Percentiles rank a stretch among this genome's conserved stretches.
phyloP scores from a whole-genome alignment of 2,797 vertebrate species.

The Eremophila alpestris region DNA sequence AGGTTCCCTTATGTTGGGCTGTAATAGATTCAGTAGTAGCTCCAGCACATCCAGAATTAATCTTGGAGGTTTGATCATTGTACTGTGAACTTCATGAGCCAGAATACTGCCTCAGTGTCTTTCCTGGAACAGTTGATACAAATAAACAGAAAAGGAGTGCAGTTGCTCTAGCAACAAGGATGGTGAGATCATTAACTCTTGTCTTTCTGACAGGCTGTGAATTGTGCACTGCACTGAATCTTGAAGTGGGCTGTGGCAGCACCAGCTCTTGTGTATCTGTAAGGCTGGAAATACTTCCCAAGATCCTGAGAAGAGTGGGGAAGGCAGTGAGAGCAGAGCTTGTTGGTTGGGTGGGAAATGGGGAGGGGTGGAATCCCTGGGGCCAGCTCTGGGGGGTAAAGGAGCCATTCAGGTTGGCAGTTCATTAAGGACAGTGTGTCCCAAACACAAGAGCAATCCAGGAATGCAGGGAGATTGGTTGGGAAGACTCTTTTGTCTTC shows the following conservation, averaged over 20 bases:
- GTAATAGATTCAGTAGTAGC: background rate
- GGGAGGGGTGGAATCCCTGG: background rate
- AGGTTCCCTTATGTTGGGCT: background rate
- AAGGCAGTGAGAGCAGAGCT: background rate
- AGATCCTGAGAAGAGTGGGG: background rate
- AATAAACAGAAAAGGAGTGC: constrained; percentile 27
- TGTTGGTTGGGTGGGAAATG: background rate
- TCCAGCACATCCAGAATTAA: background rate
- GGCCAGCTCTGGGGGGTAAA: background rate
- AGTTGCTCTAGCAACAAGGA: constrained; percentile 46
- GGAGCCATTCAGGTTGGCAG: background rate
- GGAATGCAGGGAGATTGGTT: background rate
- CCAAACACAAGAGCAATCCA: background rate
- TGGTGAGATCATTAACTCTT: constrained; percentile 23
- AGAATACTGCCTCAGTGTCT: background rate
- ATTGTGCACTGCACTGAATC: background rate
- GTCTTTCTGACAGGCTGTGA: background rate
- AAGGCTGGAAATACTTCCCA: background rate
- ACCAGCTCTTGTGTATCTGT: background rate
- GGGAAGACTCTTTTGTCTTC: background rate
- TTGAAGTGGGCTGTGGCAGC: background rate
- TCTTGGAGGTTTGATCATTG: background rate
- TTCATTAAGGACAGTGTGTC: background rate
- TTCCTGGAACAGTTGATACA: constrained; percentile 35
- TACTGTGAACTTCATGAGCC: constrained; percentile 16